Evolutionary conservation across 2,113 vertebrate species (phyloP).

Genomic region (Beaufortia kweichowensis): DNA sequence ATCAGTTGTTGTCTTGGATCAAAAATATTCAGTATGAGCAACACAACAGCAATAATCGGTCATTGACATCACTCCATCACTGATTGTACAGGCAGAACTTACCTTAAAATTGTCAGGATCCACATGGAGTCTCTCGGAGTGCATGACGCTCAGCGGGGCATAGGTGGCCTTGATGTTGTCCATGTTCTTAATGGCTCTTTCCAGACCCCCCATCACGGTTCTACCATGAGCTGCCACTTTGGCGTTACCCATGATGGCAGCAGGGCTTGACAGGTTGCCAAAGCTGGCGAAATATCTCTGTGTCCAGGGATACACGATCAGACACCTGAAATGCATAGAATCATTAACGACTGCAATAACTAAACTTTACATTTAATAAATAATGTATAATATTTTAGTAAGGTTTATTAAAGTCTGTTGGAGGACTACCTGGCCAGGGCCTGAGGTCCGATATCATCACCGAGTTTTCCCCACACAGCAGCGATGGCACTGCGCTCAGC

Average conservation of each 20-base stretch:
- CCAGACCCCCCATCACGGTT: constrained; percentile 50
- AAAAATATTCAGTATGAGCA: too few species aligned
- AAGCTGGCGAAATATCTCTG: constrained; percentile 83
- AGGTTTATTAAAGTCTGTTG: not conserved
- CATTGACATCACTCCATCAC: too few species aligned
- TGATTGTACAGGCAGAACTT: too few species aligned
- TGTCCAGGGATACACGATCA: constrained; percentile 69
- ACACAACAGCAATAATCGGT: too few species aligned
- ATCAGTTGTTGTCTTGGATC: too few species aligned
- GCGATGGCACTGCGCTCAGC: constrained; percentile 61
- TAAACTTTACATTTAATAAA: not conserved
- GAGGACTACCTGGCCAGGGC: constrained; percentile 54
- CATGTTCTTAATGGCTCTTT: constrained; percentile 53
- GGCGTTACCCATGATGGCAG: constrained; percentile 63
- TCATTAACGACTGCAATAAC: not conserved
- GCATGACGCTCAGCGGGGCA: constrained; percentile 54
- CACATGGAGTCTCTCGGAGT: constrained; percentile 60
- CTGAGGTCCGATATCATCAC: constrained; percentile 55
- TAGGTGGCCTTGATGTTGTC: constrained; percentile 51
- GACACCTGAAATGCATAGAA: constrained; percentile 60
- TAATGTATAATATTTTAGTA: too few species aligned
- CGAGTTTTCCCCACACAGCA: constrained; percentile 60
- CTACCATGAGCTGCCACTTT: constrained; percentile 66
- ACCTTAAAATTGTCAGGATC: constrained; percentile 65
- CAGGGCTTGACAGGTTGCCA: constrained; percentile 70